These are phyloP conservation scores for Pimpla rufipes DNA, from an alignment of 2,888 invertebrate species.

Conservation along the genomic window DNA sequence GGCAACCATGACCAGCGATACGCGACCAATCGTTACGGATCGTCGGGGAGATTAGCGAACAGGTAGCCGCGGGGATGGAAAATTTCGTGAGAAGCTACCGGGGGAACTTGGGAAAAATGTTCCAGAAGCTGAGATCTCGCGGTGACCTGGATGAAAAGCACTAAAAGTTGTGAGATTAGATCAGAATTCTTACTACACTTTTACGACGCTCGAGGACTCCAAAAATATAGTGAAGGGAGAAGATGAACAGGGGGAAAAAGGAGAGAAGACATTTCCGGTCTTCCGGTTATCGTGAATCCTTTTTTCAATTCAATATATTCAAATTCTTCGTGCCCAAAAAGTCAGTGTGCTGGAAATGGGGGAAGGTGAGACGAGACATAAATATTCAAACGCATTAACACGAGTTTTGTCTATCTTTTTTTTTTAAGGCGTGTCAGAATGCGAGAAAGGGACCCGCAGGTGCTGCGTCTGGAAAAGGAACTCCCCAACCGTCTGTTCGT, in stretches of 20 bases:
- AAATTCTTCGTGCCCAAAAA: background rate
- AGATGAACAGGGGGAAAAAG: background rate
- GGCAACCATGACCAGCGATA: background rate
- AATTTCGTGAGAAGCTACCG: constrained; percentile 27
- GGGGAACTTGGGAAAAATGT: constrained; percentile 46
- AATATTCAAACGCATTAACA: background rate
- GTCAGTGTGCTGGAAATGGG: background rate
- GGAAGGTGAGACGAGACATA: background rate
- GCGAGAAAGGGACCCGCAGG: constrained; percentile 23
- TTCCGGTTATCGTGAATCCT: background rate
- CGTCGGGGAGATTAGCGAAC: constrained; percentile 44
- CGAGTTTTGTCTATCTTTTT: background rate
- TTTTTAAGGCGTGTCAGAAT: constrained; percentile 14
- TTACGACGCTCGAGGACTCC: no score
- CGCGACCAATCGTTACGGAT: constrained; percentile 42
- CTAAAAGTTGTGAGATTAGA: constrained; percentile 17
- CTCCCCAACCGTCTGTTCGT: constrained; percentile 19
- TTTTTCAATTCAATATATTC: background rate
- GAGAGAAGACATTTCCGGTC: background rate
- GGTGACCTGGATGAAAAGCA: constrained; percentile 18
- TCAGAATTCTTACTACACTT: background rate
- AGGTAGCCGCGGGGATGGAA: constrained; percentile 35
- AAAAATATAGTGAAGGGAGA: background rate
- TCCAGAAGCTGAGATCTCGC: background rate
- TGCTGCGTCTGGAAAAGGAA: constrained; percentile 11